Base-by-base conservation (phyloP, 1,140 invertebrate genomes). In the Metopolophium dirhodum region DNA sequence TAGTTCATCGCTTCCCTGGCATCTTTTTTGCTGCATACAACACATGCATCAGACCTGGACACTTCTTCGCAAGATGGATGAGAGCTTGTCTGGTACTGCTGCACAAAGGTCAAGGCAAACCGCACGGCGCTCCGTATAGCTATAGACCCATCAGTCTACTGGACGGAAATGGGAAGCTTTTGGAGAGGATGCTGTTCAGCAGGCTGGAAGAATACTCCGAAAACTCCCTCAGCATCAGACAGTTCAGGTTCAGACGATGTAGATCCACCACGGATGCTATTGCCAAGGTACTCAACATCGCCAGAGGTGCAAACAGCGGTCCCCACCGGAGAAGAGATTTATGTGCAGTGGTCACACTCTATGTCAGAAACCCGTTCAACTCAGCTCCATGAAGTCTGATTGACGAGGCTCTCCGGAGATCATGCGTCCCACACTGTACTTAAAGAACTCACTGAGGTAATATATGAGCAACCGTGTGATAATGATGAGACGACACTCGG, bases 81-180 rank as follows among this genome's bases (percentile, higher is more conserved):
- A 30, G 26, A 3, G 57, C 57, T 1, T 8, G 57, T 7, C 26
- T 61, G 0, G 26, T 61, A 7, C 26, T 61, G 22, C 57, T 61
- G 7, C 26, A 61, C 20, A 51, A 51, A 22, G 51, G 51, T 20
- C 51, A 51, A 22, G 6, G 6, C 2, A 51, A 51, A 22, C 23
- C 23, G 7, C 7, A 8, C 0, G 2, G 30, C 7, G 2, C 0
- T 3, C n/a, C n/a, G n/a, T n/a, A n/a, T n/a, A n/a, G n/a, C n/a
- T 90, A 57, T 35, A 35, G 51, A 35, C 88, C 88, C 18, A 3
- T 61, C 7, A 37, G 88, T 14, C 7, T 90, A 6, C 35, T 90
- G 6, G 41, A 90, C 35, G 35, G 30, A 7, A 18, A 35, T 0
- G 88, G 35, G 3, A 90, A 90, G 22, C 11, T 90, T 9, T 23